Evolutionary conservation across 2,113 vertebrate genomes (phyloP), one percentile per base, ranked within the genome.

Genomic region (Naja naja): DNA sequence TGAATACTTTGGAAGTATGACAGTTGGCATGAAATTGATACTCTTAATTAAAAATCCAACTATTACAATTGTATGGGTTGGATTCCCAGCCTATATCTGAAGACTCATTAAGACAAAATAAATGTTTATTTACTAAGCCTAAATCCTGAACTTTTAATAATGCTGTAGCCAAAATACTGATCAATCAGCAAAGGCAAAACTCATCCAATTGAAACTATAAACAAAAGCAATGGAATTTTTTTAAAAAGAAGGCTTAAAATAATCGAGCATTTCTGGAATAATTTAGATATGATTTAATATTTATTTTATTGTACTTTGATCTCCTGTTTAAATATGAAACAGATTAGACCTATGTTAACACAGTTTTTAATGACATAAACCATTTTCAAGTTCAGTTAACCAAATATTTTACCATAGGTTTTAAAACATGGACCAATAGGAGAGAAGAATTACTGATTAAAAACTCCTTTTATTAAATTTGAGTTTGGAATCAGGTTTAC

Each of bases 11-110:
- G 87, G 92, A 95, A 94, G 20, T 85, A 81, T 53, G 20, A 34
- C 64, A 53, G 60, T 16, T 74, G 27, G 5, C 3, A 49, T 89
- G 43, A 49, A 39, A 58, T 52, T 74, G 23, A 43, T 85, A 22
- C 39, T 89, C 22, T 53, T 52, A 20, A 20, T 8, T 89, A 45
- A 58, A 88, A 88, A 4, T 60, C 14, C 34, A 39, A 18, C 30
- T 58, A 45, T 34, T n/a, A 27, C 25, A 89, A 86, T 93, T 64
- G 92, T 64, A 93, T 90, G 89, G 49, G 55, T 52, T 91, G 94
- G 64, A 92, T 95, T 91, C 88, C 27, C 88, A 56, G 14, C 43
- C 23, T 87, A 11, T 9, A 64, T 20, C n/a, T 64, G 22, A 69
- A 39, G 5, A 49, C 7, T 87, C 16, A 39, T 43, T 18, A 85